Percentiles rank a stretch among this genome's conserved stretches.
Conservation (phyloP, 2,113 vertebrate genomes). For the Microcebus jonahi region DNA sequence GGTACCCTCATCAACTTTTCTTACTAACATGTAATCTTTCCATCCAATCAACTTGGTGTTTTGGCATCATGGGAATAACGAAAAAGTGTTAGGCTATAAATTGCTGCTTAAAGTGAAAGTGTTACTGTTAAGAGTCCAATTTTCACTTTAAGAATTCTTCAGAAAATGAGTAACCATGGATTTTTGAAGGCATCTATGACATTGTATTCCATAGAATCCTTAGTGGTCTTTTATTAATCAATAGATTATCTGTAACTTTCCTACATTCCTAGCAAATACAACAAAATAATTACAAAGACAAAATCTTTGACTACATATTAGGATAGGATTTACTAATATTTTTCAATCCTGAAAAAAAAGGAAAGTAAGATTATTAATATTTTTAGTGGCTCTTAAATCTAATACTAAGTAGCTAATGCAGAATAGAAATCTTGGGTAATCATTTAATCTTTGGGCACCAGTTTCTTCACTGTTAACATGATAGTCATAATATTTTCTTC, state of each 20-base stretch:
- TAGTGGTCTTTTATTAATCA: background rate
- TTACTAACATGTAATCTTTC: background rate
- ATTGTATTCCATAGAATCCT: background rate
- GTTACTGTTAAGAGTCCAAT: background rate
- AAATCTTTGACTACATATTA: background rate
- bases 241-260: background rate
- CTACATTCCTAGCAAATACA: background rate
- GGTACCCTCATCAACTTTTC: background rate
- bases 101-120: background rate
- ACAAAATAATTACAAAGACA: background rate
- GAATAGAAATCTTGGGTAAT: background rate
- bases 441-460: background rate
- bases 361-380: background rate
- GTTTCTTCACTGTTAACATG: background rate
- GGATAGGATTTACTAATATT: background rate
- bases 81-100: slow-evolving; percentile 20
- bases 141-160: background rate
- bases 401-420: background rate
- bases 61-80: background rate
- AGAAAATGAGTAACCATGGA: background rate
- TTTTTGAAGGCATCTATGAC: background rate
- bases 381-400: background rate
- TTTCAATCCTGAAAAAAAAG: background rate
- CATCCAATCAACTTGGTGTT: slow-evolving; percentile 28
- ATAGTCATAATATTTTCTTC: background rate